Evolutionary conservation across 1,140 invertebrate species (phyloP).

Genomic region (Gonioctena quinquepunctata): DNA sequence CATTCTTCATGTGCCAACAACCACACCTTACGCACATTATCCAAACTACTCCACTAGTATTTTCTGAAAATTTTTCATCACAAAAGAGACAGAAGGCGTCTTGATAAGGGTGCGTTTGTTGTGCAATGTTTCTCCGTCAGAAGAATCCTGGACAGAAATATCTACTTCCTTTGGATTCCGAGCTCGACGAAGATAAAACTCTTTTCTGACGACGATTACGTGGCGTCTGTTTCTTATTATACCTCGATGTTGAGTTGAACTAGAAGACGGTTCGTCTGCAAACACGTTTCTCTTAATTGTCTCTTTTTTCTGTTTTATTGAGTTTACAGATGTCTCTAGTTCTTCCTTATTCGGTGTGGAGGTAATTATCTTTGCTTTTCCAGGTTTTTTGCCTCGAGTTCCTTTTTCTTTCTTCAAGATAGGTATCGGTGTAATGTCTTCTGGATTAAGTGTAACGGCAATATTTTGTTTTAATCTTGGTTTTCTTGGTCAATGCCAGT

Average conservation of each 20-base stretch:
- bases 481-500: too few relatives aligned
- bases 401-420: constrained; percentile 1
- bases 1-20: too few relatives aligned
- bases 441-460: too few relatives aligned
- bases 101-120: not conserved
- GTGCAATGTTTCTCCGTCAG: not conserved
- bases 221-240: too few relatives aligned
- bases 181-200: not conserved
- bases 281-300: not conserved
- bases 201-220: not conserved
- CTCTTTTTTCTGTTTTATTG: not conserved
- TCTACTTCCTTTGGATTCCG: not conserved
- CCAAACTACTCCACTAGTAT: not conserved
- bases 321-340: not conserved
- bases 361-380: constrained; percentile 23
- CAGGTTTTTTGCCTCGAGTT: constrained; percentile 14
- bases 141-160: not conserved
- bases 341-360: constrained; percentile 9
- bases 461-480: too few relatives aligned
- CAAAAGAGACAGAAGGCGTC: not conserved
- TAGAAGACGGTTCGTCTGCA: not conserved
- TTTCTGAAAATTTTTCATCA: constrained; percentile 6
- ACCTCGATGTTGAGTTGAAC: too few relatives aligned
- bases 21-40: not conserved
- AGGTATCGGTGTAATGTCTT: constrained; percentile 2